These are phyloP conservation scores for Popillia japonica DNA, from an alignment of 1,140 invertebrate genomes.

Conservation along the genomic window DNA sequence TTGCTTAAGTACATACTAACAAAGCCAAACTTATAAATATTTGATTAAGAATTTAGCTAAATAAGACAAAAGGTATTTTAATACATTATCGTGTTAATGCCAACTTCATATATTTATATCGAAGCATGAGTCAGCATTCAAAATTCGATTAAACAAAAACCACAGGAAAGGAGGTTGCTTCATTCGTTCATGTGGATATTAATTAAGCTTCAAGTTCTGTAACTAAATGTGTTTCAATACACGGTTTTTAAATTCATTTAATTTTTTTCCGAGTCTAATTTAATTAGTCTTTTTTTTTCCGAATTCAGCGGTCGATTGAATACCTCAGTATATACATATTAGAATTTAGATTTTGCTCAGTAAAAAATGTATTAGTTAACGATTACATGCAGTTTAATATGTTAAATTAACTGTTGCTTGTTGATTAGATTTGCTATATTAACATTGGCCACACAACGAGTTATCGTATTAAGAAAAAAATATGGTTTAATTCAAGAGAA, in stretches of 20 bases:
- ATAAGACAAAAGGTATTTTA: too few species aligned
- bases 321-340: background rate
- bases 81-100: too few species aligned
- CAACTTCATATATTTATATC: background rate
- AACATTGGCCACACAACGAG: background rate
- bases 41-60: too few species aligned
- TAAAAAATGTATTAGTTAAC: constrained; percentile 16
- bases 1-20: too few species aligned
- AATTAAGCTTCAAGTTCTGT: background rate
- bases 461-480: background rate
- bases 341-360: background rate
- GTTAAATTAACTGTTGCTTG: background rate
- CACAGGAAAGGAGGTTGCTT: background rate
- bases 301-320: background rate
- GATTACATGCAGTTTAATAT: constrained; percentile 3
- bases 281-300: background rate
- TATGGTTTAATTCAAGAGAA: background rate
- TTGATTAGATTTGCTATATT: constrained; percentile 3
- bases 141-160: background rate
- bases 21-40: too few species aligned
- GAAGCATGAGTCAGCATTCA: background rate
- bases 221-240: constrained; percentile 2
- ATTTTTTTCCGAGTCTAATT: constrained; percentile 1
- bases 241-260: background rate
- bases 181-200: background rate